These are phyloP conservation scores for Callyntrura guangdongensis DNA, from an alignment of 2,888 invertebrate genomes.

Conservation along the genomic window DNA sequence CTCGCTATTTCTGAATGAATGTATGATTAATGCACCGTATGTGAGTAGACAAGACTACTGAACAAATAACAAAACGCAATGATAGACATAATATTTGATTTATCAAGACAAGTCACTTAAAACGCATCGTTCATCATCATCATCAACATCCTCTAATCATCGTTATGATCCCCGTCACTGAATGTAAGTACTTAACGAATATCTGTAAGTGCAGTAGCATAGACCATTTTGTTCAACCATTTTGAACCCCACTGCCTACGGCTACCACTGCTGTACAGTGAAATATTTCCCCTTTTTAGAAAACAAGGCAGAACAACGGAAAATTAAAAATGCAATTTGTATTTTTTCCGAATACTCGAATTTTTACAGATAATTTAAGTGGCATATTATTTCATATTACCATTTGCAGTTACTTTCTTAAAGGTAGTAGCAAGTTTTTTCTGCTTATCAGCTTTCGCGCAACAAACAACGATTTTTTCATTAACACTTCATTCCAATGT, in stretches of 20 bases:
- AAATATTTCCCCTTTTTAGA: background rate
- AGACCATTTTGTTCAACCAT: too few species aligned
- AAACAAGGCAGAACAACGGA: background rate
- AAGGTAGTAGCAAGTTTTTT: background rate
- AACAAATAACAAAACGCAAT: background rate
- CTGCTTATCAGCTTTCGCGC: background rate
- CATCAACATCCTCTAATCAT: background rate
- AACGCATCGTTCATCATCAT: slow-evolving; percentile 29
- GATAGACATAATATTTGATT: slow-evolving; percentile 7
- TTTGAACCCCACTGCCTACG: too few species aligned
- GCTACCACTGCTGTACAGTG: background rate
- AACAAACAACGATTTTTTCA: background rate
- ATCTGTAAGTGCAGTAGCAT: too few species aligned
- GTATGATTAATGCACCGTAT: slow-evolving; percentile 30
- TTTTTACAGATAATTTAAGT: slow-evolving; percentile 40
- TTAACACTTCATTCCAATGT: slow-evolving; percentile 49
- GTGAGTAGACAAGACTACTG: background rate
- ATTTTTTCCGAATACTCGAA: background rate
- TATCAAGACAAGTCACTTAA: slow-evolving; percentile 22
- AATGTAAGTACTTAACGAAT: too few species aligned
- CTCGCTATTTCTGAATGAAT: background rate
- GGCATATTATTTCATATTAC: slow-evolving; percentile 36
- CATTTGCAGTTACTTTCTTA: too few species aligned
- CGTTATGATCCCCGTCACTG: background rate
- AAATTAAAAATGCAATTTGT: slow-evolving; percentile 29